Conservation (phyloP, 2,797 vertebrate genomes). For the Cynodonichthys magdalenae region DNA sequence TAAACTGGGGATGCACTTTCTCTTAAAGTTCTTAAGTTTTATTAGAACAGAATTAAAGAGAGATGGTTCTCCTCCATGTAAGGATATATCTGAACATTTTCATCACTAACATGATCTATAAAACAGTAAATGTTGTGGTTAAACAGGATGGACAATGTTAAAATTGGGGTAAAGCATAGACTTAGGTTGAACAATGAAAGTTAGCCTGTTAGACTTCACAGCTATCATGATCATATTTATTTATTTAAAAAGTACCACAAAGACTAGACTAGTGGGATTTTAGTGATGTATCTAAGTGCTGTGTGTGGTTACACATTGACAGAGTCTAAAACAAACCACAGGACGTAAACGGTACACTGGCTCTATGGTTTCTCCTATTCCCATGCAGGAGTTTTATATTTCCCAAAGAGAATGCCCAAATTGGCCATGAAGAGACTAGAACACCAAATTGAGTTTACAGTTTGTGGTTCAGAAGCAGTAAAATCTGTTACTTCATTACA, state of each 20-base stretch:
- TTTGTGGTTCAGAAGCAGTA: constrained; percentile 35
- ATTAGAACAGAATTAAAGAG: constrained; percentile 9
- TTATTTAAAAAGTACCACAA: constrained; percentile 40
- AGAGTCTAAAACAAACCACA: constrained; percentile 63
- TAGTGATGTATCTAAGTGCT: constrained; percentile 72
- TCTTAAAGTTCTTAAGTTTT: constrained; percentile 16
- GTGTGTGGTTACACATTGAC: constrained; percentile 70
- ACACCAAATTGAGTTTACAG: constrained; percentile 18
- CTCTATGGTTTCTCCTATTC: not conserved
- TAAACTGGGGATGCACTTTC: constrained; percentile 22
- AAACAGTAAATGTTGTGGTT: constrained; percentile 51
- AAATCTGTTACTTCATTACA: constrained; percentile 19
- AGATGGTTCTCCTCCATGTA: constrained; percentile 8
- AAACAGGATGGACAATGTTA: constrained; percentile 58
- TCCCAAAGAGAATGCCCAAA: constrained; percentile 13
- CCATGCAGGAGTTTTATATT: constrained; percentile 25
- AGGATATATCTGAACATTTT: not conserved
- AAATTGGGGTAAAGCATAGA: constrained; percentile 35
- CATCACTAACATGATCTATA: constrained; percentile 13
- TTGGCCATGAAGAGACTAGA: constrained; percentile 20
- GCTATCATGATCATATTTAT: constrained; percentile 8
- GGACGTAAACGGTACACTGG: constrained; percentile 81
- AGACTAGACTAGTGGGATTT: constrained; percentile 71
- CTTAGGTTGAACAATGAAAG: constrained; percentile 73
- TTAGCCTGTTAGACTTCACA: constrained; percentile 72